phyloP scores from a whole-genome alignment of 2,113 vertebrate species.

The Mus spicilegus region DNA sequence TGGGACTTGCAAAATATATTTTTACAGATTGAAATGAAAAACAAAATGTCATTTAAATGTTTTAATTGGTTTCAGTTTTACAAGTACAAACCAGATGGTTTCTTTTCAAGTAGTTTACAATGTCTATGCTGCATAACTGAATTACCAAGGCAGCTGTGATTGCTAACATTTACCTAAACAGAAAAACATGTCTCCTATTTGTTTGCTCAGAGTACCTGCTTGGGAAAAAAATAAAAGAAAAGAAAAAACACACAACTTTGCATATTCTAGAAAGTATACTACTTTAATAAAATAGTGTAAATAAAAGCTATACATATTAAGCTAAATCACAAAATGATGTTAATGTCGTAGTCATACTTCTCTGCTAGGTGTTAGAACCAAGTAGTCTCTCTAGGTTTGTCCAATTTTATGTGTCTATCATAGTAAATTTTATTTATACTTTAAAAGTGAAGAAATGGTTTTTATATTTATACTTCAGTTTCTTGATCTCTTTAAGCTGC shows the following conservation, averaged over 20 bases:
- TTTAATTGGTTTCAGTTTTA: slow-evolving; percentile 84
- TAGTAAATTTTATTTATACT: slow-evolving; percentile 63
- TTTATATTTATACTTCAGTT: slow-evolving; percentile 52
- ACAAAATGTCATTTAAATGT: slow-evolving; percentile 80
- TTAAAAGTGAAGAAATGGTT: slow-evolving; percentile 58
- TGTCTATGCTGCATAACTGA: slow-evolving; percentile 78
- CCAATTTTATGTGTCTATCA: slow-evolving; percentile 38
- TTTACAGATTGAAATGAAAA: slow-evolving; percentile 81
- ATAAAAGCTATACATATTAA: slow-evolving; percentile 23
- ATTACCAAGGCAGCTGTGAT: slow-evolving; percentile 81
- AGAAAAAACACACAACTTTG: neutral
- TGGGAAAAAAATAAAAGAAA: slow-evolving; percentile 59
- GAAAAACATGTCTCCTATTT: slow-evolving; percentile 80
- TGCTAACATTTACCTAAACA: slow-evolving; percentile 83
- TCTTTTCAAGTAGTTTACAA: slow-evolving; percentile 84
- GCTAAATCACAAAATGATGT: neutral
- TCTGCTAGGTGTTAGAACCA: slow-evolving; percentile 4
- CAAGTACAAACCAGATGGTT: slow-evolving; percentile 84
- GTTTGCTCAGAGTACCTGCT: slow-evolving; percentile 78
- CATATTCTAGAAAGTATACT: slow-evolving; percentile 40
- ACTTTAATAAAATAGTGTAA: slow-evolving; percentile 60
- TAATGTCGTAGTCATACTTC: slow-evolving; percentile 54
- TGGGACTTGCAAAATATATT: slow-evolving; percentile 81
- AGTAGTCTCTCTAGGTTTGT: neutral
- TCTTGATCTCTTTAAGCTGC: slow-evolving; percentile 42